These are phyloP conservation scores for Nomada flava DNA, from an alignment of 2,888 invertebrate species.

Conservation along the genomic window DNA sequence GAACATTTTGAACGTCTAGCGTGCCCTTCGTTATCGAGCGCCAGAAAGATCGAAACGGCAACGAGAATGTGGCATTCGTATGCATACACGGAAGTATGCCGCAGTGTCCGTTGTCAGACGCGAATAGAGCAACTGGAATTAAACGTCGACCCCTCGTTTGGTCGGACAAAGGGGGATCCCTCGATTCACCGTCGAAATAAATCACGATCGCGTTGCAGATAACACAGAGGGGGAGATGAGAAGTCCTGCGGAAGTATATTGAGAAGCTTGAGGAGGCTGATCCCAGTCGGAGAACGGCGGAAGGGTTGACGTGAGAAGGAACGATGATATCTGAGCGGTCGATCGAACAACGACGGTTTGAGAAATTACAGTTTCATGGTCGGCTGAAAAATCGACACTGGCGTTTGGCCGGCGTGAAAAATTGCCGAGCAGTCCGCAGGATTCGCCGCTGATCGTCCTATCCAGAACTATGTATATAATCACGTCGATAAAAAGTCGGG, in stretches of 20 bases:
- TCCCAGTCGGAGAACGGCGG: slow-evolving; percentile 24
- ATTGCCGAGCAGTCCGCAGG: slow-evolving; percentile 72
- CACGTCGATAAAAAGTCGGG: neutral
- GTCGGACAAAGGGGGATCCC: neutral
- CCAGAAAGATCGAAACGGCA: neutral
- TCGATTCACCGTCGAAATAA: slow-evolving; percentile 36
- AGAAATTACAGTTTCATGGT: slow-evolving; percentile 79
- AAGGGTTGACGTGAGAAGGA: slow-evolving; percentile 57
- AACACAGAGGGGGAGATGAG: slow-evolving; percentile 9
- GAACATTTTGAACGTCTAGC: neutral
- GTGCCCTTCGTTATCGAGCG: neutral
- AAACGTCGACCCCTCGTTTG: neutral
- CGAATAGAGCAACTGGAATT: neutral
- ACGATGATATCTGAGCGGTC: slow-evolving; percentile 37
- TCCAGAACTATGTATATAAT: slow-evolving; percentile 38
- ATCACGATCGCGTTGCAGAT: slow-evolving; percentile 32
- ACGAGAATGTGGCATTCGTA: too few relatives aligned
- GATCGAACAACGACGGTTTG: slow-evolving; percentile 55
- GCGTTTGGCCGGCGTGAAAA: slow-evolving; percentile 74
- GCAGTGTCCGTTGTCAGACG: neutral
- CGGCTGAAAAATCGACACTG: slow-evolving; percentile 76
- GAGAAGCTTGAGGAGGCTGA: slow-evolving; percentile 68
- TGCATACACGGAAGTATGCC: neutral
- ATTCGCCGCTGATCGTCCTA: slow-evolving; percentile 60
- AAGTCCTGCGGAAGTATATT: slow-evolving; percentile 65